Evolutionary conservation across 2,888 invertebrate species (phyloP), one percentile per base, ranked within the genome.

Genomic region (Tetanocera ferruginea): DNA sequence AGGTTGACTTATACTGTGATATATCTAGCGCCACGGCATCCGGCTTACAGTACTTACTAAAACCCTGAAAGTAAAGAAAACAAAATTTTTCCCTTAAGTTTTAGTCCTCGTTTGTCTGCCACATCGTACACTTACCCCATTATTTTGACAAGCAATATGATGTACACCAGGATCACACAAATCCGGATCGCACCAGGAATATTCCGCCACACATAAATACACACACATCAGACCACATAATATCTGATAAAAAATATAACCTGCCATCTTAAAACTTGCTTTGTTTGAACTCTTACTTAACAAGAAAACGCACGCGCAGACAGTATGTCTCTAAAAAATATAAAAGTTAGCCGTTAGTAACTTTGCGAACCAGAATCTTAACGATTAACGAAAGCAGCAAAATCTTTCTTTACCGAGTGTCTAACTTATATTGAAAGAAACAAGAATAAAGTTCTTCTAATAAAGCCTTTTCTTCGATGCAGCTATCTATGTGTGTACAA

Each of bases 131-230:
- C 86, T 78, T 85, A 88, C 88, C 37, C 88, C 90, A 79, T 84
- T 84, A 76, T 89, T 89, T 55, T 83, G 84, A 57, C 89, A 89
- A 25, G 89, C 89, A 17, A 89, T 82, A 69, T 89, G 89, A 6
- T 79, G 82, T 0, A 81, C 79, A 14, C 85, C 87, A 1, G 62
- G 67, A 0, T 79, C 84, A 76, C 86, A 88, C 1, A 88, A 80
- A 62, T 78, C 81, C 5, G 84, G 84, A 86, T 88, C 87, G 80
- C 88, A 88, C 88, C 88, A 88, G 25, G 85, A 82, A 57, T 78
- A 77, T 14, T 31, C 72, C 3, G 60, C 19, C 9, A 49, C 11
- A 6, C 76, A 80, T 51, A 25, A 76, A 71, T 34, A 17, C 19
- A 25, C 25, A 51, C 51, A 23, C 14, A 43, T 43, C 2, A 74